Evolutionary conservation across 2,113 vertebrate species (phyloP).

Genomic region (Empidonax traillii): DNA sequence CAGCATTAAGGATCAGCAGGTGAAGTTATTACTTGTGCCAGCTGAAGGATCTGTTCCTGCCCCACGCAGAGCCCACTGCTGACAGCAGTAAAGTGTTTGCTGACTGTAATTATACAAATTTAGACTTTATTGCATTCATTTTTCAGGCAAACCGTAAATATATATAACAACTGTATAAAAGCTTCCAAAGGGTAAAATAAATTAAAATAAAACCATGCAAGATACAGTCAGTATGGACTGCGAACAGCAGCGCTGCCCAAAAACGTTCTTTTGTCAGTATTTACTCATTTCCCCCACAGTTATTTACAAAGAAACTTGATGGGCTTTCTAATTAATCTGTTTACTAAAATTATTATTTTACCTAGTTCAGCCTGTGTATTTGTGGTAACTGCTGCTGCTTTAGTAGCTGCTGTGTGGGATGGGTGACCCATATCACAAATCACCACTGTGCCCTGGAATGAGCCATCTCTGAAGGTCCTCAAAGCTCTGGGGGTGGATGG

Average conservation of each 20-base stretch:
- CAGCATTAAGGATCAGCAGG: neutral
- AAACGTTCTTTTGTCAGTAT: neutral
- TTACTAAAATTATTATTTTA: neutral
- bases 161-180: neutral
- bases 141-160: neutral
- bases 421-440: no score
- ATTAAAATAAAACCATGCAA: neutral
- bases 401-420: neutral
- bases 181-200: neutral
- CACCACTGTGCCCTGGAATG: neutral
- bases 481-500: no score
- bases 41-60: neutral
- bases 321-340: neutral
- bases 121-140: neutral
- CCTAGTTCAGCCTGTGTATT: neutral
- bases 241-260: neutral
- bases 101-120: neutral
- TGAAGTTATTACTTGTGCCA: neutral
- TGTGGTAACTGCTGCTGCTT: neutral
- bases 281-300: neutral
- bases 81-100: neutral
- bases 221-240: neutral
- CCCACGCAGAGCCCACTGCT: neutral
- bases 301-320: neutral
- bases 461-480: neutral